Evolutionary conservation across 1,140 invertebrate genomes (phyloP), one percentile per base, ranked within the genome.

Genomic region (Yoshiicerus persimilis): DNA sequence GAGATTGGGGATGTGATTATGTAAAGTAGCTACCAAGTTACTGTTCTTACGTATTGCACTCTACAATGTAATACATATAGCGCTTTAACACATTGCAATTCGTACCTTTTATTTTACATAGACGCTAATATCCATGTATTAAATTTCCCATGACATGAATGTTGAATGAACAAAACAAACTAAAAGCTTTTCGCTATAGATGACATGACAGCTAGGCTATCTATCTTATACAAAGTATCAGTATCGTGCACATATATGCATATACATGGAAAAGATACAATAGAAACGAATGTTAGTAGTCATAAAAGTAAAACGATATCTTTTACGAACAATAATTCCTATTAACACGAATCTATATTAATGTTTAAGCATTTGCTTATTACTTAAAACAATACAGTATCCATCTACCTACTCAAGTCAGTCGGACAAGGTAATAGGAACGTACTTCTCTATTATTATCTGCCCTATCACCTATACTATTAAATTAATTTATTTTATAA

Each of bases 141-240:
- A 34, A 36, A 34, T 80, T 80, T 80, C 75, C 75, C 75, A 80
- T 80, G 75, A 80, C 75, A 80, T 80, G 75, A 80, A 80, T 80
- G 75, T 80, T 80, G 75, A 80, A 80, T 80, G 75, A 80, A 23
- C 30, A 80, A 80, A 80, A 80, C 75, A 80, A 80, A 34, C 32
- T 80, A 32, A 80, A 80, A 20, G 20, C 34, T 38, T 80, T 80
- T 80, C 75, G 75, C 75, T 80, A 36, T 80, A 34, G 64, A 70
- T 80, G 32, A 23, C 20, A n/a, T 80, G 32, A 34, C 32, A 80
- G 32, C 32, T 80, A 36, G 30, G 32, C 30, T 77, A 77, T n/a
- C 70, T 34, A 75, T 77, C 20, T 16, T 70, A 80, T 23, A 80
- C 32, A 34, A 34, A 36, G 34, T 16, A n/a, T 56, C 13, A 41